Conservation (phyloP, 30 jellyfish, hydroid and myxozoan genomes). For the Clytia hemisphaerica region DNA sequence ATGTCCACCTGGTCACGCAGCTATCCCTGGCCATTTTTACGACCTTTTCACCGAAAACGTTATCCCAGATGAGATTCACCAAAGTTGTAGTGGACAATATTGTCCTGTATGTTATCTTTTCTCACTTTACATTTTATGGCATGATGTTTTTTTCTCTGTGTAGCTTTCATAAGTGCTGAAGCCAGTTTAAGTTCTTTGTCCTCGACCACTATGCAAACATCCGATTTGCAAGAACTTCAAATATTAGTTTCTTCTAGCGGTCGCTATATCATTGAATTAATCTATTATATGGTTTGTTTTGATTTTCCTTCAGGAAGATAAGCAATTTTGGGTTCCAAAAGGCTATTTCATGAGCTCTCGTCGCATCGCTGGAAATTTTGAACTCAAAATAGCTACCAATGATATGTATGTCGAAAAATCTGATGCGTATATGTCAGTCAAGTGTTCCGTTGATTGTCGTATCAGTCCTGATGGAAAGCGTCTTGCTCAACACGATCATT, state of each 20-base stretch:
- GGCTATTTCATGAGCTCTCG: constrained; percentile 40
- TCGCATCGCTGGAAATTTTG: constrained; percentile 65
- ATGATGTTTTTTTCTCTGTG: not conserved
- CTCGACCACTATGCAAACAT: not conserved
- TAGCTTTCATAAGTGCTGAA: not conserved
- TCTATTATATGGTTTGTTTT: not conserved
- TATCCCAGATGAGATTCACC: constrained; percentile 23
- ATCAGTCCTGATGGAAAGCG: constrained; percentile 34
- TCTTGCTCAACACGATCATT: constrained; percentile 34
- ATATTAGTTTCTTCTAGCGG: not conserved
- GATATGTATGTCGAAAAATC: constrained; percentile 28
- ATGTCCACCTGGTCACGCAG: constrained; percentile 56
- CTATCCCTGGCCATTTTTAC: constrained; percentile 37
- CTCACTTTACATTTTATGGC: no score
- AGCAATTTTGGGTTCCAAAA: constrained; percentile 39
- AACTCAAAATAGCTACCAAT: constrained; percentile 31
- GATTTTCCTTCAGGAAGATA: not conserved
- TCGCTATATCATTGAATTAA: not conserved
- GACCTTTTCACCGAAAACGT: constrained; percentile 32
- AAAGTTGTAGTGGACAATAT: constrained; percentile 37
- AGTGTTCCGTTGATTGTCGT: constrained; percentile 57
- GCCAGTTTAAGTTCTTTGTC: no score
- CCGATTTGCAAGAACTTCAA: not conserved
- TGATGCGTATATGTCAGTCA: constrained; percentile 22
- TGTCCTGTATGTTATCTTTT: no score